phyloP scores from a whole-genome alignment of 2,888 invertebrate species.

The Hypomecis punctinalis region DNA sequence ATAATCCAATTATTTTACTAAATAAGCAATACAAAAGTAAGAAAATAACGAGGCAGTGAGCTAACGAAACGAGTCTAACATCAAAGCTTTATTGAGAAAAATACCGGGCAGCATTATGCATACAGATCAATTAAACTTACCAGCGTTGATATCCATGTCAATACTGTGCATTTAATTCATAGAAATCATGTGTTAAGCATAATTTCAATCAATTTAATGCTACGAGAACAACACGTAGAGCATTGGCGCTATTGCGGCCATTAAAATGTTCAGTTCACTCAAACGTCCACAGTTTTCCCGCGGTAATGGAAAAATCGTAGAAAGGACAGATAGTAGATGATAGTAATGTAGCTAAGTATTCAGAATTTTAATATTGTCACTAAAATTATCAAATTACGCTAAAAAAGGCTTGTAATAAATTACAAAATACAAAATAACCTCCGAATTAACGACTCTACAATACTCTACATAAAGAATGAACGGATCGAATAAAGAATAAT shows the following conservation, averaged over 20 bases:
- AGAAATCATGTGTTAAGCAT: conserved; percentile 55
- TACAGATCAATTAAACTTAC: conserved; percentile 56
- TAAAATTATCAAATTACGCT: background rate
- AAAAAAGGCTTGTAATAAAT: background rate
- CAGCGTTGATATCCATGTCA: conserved; percentile 83
- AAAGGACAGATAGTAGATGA: conserved; percentile 7
- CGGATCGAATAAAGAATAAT: conserved; percentile 2
- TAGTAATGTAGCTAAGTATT: background rate
- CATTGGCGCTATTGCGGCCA: conserved; percentile 85
- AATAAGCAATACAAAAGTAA: conserved; percentile 9
- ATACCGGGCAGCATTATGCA: conserved; percentile 8
- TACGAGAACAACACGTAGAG: conserved; percentile 74
- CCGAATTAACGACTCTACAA: conserved; percentile 16
- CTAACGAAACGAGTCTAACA: conserved; percentile 20
- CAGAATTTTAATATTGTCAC: background rate
- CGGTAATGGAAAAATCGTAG: conserved; percentile 62
- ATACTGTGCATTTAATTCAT: conserved; percentile 60
- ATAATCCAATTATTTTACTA: background rate
- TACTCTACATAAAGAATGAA: conserved; percentile 8
- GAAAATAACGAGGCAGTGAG: conserved; percentile 23
- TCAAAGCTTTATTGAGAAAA: conserved; percentile 10
- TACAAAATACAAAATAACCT: conserved; percentile 33
- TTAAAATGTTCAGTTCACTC: conserved; percentile 67
- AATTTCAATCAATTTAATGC: conserved; percentile 64
- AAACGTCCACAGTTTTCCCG: conserved; percentile 82